Percentiles rank a stretch among this genome's conserved stretches.
phyloP scores from a whole-genome alignment of 1,140 invertebrate species.

The Lepidurus couesii region DNA sequence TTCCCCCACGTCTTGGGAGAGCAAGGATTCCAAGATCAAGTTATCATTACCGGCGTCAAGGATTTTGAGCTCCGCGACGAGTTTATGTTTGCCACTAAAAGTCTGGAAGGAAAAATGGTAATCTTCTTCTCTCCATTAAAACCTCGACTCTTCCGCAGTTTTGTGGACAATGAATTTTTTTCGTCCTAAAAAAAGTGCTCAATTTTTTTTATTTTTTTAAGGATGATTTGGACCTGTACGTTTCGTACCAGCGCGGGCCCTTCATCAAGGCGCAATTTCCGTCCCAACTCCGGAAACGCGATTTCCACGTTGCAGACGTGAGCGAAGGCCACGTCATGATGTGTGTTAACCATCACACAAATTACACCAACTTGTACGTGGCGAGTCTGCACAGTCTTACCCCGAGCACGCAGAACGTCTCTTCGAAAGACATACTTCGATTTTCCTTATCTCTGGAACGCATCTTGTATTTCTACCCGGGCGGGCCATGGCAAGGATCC shows the following conservation, averaged over 20 bases:
- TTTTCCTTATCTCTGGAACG: constrained; percentile 75
- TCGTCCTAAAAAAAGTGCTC: constrained; percentile 24
- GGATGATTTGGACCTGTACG: constrained; percentile 63
- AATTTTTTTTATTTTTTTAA: constrained; percentile 45
- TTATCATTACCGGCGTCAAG: constrained; percentile 61
- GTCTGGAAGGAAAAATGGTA: constrained; percentile 43
- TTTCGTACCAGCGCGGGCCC: constrained; percentile 64
- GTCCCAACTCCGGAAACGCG: constrained; percentile 55
- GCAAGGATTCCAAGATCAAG: constrained; percentile 44
- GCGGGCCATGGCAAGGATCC: constrained; percentile 67
- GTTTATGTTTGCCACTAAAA: constrained; percentile 75
- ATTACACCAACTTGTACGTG: constrained; percentile 67
- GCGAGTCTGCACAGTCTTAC: constrained; percentile 33
- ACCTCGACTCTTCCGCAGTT: neutral
- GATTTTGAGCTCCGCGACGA: constrained; percentile 76
- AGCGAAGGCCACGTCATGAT: constrained; percentile 69
- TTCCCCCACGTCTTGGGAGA: constrained; percentile 43
- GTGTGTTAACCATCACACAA: constrained; percentile 71
- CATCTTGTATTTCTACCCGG: constrained; percentile 76
- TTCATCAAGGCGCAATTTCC: constrained; percentile 71
- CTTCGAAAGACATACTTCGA: constrained; percentile 23
- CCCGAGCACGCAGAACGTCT: constrained; percentile 41
- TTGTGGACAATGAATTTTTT: constrained; percentile 19
- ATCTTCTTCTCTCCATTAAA: neutral
- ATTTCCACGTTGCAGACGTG: constrained; percentile 78